Evolutionary conservation across 2,113 vertebrate genomes (phyloP).

Genomic region (Suricata suricatta): DNA sequence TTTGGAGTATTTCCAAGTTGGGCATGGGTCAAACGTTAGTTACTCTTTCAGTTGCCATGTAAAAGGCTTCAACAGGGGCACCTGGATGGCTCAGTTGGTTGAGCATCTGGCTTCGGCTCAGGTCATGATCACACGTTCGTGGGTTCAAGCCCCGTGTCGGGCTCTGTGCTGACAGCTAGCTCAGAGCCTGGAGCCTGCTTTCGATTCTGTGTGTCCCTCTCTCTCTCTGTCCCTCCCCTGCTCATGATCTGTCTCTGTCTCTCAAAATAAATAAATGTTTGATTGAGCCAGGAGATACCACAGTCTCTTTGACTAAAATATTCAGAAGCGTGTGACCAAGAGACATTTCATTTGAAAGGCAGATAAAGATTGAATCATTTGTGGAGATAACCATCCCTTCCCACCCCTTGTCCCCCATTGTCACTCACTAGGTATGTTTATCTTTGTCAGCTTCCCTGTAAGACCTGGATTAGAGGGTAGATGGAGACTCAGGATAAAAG

Average conservation of each 20-base stretch:
- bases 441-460: background rate
- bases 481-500: background rate
- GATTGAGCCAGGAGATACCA: background rate
- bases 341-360: background rate
- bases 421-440: background rate
- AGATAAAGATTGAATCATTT: background rate
- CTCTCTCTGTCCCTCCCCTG: too few species aligned
- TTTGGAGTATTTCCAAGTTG: conserved; percentile 19
- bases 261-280: too few species aligned
- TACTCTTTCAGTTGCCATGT: conserved; percentile 1
- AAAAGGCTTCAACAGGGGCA: background rate
- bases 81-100: too few species aligned
- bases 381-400: background rate
- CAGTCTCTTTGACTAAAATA: background rate
- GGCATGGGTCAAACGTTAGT: background rate
- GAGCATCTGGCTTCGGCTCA: too few species aligned
- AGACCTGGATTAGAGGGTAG: background rate
- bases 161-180: too few species aligned
- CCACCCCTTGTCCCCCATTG: background rate
- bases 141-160: too few species aligned
- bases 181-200: too few species aligned
- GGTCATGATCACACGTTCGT: too few species aligned
- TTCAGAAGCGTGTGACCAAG: background rate
- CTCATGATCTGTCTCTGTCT: too few species aligned
- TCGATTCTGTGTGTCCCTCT: too few species aligned